Percentiles rank a stretch among this genome's conserved stretches.
These are phyloP conservation scores for Oryctolagus cuniculus DNA, from an alignment of 2,113 vertebrate genomes.

Conservation along the genomic window DNA sequence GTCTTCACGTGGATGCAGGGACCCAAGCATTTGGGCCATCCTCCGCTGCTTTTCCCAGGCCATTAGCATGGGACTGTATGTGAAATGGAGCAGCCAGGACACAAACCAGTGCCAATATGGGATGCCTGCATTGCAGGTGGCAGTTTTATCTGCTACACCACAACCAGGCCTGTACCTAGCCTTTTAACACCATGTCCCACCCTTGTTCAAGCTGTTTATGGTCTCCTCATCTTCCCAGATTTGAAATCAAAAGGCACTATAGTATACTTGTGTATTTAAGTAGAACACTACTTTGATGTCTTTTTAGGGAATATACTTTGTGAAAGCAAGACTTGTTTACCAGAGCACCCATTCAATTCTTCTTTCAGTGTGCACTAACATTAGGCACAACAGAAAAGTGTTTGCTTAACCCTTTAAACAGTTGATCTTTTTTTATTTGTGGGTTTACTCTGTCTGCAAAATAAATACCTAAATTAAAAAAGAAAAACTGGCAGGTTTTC, in stretches of 20 bases:
- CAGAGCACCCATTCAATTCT: neutral
- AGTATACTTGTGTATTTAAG: neutral
- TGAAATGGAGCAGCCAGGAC: too few species aligned
- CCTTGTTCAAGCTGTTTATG: neutral
- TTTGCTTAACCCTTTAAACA: slow-evolving; percentile 48
- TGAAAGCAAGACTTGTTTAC: neutral
- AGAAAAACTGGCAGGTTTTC: neutral
- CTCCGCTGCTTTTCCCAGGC: too few species aligned
- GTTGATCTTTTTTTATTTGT: neutral
- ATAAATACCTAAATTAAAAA: slow-evolving; percentile 60
- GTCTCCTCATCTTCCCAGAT: neutral
- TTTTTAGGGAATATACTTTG: neutral
- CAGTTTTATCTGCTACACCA: too few species aligned
- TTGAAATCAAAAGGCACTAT: neutral
- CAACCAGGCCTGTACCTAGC: too few species aligned
- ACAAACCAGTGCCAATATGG: too few species aligned
- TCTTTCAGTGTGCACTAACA: neutral
- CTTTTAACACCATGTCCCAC: neutral
- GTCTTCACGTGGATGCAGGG: too few species aligned
- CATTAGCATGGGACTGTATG: too few species aligned
- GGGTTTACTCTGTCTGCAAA: slow-evolving; percentile 3
- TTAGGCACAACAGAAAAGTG: neutral
- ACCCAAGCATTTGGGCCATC: too few species aligned
- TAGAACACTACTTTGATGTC: neutral
- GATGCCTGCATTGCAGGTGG: too few species aligned